A percentile compares a stretch with the other conserved stretches of the same genome.
Conservation (phyloP, 2,888 invertebrate species). For the Ephialtes manifestator region DNA sequence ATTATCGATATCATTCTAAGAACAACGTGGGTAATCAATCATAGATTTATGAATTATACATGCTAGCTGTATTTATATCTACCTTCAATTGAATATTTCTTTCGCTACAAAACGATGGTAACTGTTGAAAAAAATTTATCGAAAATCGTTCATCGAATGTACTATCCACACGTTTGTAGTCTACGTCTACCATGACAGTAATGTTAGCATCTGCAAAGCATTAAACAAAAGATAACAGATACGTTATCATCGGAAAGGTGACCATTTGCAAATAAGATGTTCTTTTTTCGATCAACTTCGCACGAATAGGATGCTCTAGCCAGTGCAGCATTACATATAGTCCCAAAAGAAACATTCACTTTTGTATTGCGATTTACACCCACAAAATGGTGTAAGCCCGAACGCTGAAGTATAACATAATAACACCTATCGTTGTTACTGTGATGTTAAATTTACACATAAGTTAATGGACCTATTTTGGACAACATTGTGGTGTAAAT, state of each 20-base stretch:
- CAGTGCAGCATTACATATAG: no score
- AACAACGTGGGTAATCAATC: background rate
- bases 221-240: background rate
- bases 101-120: background rate
- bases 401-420: no score
- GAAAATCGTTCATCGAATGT: background rate
- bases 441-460: no score
- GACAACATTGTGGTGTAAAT: no score
- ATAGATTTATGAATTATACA: background rate
- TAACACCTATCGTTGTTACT: no score
- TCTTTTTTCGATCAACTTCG: no score
- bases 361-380: no score
- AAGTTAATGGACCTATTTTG: no score
- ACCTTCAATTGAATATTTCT: background rate
- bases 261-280: background rate
- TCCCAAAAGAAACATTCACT: no score
- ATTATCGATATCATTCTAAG: conserved; percentile 72
- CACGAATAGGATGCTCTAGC: no score
- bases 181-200: conserved; percentile 70
- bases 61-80: background rate
- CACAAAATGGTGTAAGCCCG: no score
- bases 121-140: no score
- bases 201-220: conserved; percentile 65
- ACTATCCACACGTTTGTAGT: conserved; percentile 66
- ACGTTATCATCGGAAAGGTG: background rate